These are phyloP conservation scores for Rhynchomys soricoides DNA, from an alignment of 2,113 vertebrate genomes.

Conservation along the genomic window DNA sequence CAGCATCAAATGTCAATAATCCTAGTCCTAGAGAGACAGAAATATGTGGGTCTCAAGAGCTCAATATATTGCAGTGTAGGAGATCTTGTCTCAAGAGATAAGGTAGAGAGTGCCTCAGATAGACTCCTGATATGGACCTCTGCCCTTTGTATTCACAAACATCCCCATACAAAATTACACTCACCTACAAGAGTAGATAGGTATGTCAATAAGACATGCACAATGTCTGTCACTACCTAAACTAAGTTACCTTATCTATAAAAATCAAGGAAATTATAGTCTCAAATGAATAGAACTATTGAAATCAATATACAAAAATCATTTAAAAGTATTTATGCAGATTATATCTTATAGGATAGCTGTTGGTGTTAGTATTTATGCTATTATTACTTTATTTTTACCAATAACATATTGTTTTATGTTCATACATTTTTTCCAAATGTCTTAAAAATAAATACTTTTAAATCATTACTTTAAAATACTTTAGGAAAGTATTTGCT, in stretches of 20 bases:
- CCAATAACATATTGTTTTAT: not conserved
- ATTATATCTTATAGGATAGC: not conserved
- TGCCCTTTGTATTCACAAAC: not conserved
- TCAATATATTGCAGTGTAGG: not conserved
- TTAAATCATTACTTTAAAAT: not conserved
- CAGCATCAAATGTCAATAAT: not conserved
- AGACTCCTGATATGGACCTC: not conserved
- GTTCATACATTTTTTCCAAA: slow-evolving; percentile 2
- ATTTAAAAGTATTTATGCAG: not conserved
- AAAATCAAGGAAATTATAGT: not conserved
- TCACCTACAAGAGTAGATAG: not conserved
- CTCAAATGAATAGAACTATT: not conserved
- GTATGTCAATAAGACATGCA: not conserved
- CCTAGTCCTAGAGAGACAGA: not conserved
- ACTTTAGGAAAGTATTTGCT: not conserved
- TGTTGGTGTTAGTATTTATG: not conserved
- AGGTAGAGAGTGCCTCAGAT: not conserved
- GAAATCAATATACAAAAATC: not conserved
- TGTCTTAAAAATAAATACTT: not conserved
- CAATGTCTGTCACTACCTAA: not conserved
- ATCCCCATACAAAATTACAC: not conserved
- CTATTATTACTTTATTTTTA: not conserved
- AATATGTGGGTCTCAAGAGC: not conserved
- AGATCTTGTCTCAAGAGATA: not conserved
- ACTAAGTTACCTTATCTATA: not conserved